These are phyloP conservation scores for Heterodera filipjevi DNA, from an alignment of 2,888 invertebrate genomes.

Conservation along the genomic window DNA sequence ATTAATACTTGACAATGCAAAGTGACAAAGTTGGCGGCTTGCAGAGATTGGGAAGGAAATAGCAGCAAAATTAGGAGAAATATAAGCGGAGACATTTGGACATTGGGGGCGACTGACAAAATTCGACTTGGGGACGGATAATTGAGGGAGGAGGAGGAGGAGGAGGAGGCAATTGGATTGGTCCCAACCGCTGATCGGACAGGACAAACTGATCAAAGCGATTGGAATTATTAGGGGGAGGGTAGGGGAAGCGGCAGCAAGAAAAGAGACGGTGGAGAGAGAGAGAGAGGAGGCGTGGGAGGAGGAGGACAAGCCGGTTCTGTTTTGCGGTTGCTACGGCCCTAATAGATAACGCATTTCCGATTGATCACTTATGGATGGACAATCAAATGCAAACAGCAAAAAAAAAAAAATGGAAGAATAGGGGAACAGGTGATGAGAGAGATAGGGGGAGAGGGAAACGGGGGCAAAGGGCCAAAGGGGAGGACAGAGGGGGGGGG, in stretches of 20 bases:
- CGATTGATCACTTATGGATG: background rate
- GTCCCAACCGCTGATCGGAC: background rate
- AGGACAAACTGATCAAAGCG: background rate
- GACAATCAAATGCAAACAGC: background rate
- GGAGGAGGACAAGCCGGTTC: background rate
- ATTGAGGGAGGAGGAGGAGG: background rate
- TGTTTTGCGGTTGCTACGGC: background rate
- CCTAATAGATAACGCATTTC: background rate
- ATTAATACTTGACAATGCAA: background rate
- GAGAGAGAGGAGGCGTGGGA: background rate
- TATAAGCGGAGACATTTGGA: background rate
- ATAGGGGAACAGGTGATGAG: background rate
- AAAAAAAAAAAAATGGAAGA: background rate
- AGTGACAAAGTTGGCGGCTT: background rate
- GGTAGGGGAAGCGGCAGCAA: background rate
- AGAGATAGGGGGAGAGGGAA: background rate
- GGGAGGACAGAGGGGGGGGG: background rate
- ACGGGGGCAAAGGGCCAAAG: background rate
- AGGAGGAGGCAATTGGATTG: background rate
- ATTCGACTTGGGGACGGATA: background rate
- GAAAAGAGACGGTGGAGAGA: background rate
- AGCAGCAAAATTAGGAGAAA: background rate
- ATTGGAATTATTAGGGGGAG: background rate
- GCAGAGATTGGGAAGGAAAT: background rate
- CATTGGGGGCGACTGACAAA: background rate